A percentile compares a stretch with the other conserved stretches of the same genome.
These are phyloP conservation scores for Ceriagrion tenellum DNA, from an alignment of 2,888 invertebrate species.

Conservation along the genomic window DNA sequence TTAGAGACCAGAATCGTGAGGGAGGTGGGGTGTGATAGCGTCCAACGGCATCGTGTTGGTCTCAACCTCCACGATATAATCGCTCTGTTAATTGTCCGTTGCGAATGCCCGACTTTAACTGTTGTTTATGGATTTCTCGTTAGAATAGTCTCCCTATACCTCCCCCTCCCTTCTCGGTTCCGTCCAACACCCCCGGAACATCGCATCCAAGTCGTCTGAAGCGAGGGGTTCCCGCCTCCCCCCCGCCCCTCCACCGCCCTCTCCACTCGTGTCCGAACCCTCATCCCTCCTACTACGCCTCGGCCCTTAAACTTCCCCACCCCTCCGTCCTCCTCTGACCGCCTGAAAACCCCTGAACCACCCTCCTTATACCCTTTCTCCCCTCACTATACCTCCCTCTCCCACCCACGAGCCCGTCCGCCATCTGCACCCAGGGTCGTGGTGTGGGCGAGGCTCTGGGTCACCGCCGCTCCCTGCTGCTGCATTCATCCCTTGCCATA, in stretches of 20 bases:
- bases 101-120: neutral
- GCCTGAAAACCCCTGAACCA: neutral
- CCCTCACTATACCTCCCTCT: neutral
- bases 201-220: neutral
- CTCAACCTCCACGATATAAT: neutral
- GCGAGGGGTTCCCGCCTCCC: neutral
- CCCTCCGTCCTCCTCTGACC: neutral
- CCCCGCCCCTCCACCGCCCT: neutral
- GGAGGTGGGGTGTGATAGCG: neutral
- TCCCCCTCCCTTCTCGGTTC: neutral
- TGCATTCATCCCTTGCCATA: slow-evolving; percentile 60
- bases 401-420: neutral
- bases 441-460: slow-evolving; percentile 14
- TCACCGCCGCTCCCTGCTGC: slow-evolving; percentile 55
- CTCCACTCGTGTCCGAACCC: neutral
- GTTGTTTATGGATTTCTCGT: slow-evolving; percentile 36
- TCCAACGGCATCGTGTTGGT: neutral
- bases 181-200: neutral
- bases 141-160: neutral
- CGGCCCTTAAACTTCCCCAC: neutral
- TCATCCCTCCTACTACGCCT: neutral
- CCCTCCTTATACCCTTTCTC: neutral
- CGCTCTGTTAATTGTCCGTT: slow-evolving; percentile 3
- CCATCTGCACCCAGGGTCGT: slow-evolving; percentile 53
- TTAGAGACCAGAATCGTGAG: neutral